Conservation (phyloP, 2,888 invertebrate species). For the Diarsia rubi region DNA sequence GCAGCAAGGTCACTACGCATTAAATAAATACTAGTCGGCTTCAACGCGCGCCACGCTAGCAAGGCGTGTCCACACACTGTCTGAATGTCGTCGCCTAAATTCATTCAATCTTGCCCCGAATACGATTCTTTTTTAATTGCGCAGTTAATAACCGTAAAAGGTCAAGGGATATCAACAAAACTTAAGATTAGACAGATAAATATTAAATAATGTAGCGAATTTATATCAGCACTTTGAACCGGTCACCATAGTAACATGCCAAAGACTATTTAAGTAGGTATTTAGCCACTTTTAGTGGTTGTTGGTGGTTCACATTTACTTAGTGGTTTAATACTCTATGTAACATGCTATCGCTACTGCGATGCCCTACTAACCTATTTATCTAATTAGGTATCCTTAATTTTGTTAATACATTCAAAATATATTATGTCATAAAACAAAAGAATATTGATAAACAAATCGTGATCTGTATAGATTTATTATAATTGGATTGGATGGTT, state of each 20-base stretch:
- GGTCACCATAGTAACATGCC: constrained; percentile 56
- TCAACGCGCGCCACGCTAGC: constrained; percentile 69
- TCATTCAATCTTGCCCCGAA: constrained; percentile 66
- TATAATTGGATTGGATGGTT: constrained; percentile 13
- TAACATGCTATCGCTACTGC: constrained; percentile 62
- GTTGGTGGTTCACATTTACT: too few species aligned
- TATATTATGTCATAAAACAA: constrained; percentile 26
- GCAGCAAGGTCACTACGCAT: constrained; percentile 78
- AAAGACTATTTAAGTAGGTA: too few species aligned
- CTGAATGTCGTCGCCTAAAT: constrained; percentile 64
- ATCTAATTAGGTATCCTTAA: constrained; percentile 60
- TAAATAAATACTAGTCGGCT: constrained; percentile 70
- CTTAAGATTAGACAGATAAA: constrained; percentile 74
- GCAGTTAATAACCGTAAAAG: constrained; percentile 79
- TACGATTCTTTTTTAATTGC: constrained; percentile 73
- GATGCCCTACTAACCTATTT: constrained; percentile 82
- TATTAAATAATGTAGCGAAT: constrained; percentile 68
- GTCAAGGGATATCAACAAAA: constrained; percentile 78
- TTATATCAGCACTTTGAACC: constrained; percentile 72
- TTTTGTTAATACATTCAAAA: constrained; percentile 25
- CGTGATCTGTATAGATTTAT: constrained; percentile 11
- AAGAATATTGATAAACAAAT: constrained; percentile 25
- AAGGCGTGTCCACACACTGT: constrained; percentile 65
- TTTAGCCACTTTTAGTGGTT: too few species aligned
- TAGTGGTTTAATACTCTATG: too few species aligned